phyloP scores from a whole-genome alignment of 2,888 invertebrate species.

The Gisinianus flammeolus region DNA sequence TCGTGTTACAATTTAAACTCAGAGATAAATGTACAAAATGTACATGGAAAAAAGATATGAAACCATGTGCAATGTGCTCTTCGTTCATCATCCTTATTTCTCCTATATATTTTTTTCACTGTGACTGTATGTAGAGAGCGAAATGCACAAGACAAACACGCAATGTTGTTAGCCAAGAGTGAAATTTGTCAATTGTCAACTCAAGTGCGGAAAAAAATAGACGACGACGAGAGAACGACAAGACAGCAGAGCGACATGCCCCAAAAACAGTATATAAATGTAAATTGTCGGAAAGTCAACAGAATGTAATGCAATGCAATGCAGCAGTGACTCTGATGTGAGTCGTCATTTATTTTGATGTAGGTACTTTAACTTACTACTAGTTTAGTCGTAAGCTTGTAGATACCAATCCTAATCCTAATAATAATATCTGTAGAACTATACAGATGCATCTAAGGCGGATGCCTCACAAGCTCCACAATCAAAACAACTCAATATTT shows the following conservation, averaged over 20 bases:
- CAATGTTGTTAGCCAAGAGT: constrained; percentile 16
- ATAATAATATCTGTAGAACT: constrained; percentile 8
- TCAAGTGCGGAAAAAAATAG: constrained; percentile 16
- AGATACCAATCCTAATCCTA: not conserved
- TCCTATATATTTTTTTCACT: not conserved
- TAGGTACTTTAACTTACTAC: not conserved
- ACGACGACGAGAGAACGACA: not conserved
- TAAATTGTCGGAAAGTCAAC: constrained; percentile 24
- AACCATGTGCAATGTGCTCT: no score
- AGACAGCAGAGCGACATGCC: constrained; percentile 24
- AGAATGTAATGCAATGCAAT: not conserved
- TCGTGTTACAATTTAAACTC: no score
- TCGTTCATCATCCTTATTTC: no score
- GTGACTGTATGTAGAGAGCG: not conserved
- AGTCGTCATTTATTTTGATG: not conserved
- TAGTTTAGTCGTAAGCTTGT: not conserved
- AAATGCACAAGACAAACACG: not conserved
- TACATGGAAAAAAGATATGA: no score
- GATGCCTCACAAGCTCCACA: constrained; percentile 1
- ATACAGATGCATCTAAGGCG: no score
- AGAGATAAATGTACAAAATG: no score
- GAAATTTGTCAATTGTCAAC: constrained; percentile 32
- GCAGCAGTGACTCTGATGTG: not conserved
- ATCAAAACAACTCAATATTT: no score
- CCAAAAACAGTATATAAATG: constrained; percentile 31